A percentile compares a stretch with the other conserved stretches of the same genome.
Conservation (phyloP, 2,888 invertebrate genomes). For the Dicyrtoma fusca region DNA sequence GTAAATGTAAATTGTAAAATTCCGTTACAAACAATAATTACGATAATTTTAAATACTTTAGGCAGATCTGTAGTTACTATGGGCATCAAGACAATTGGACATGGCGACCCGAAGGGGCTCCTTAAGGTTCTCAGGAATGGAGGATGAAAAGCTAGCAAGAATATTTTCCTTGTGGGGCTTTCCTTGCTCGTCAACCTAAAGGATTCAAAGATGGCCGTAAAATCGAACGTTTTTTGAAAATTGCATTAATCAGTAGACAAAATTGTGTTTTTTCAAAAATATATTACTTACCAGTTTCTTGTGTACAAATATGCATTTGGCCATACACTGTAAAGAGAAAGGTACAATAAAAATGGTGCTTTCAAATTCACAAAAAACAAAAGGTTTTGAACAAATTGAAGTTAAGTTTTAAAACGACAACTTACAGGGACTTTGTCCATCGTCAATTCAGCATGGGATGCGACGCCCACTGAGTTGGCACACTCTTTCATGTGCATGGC, state of each 20-base stretch:
- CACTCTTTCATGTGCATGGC: constrained; percentile 46
- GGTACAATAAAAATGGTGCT: not conserved
- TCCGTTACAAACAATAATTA: not conserved
- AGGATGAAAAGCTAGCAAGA: constrained; percentile 37
- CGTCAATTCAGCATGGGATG: constrained; percentile 39
- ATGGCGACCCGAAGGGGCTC: constrained; percentile 37
- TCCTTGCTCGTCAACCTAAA: constrained; percentile 49
- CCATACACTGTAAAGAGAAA: constrained; percentile 46
- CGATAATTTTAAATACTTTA: not conserved
- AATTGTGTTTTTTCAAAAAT: not conserved
- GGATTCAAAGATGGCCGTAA: not conserved
- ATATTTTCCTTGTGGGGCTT: constrained; percentile 51
- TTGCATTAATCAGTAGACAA: not conserved
- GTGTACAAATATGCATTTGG: constrained; percentile 47
- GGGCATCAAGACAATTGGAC: constrained; percentile 24
- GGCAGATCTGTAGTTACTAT: constrained; percentile 17
- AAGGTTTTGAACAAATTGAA: not conserved
- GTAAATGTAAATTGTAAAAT: not conserved
- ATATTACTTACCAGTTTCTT: constrained; percentile 42
- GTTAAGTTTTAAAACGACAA: not conserved
- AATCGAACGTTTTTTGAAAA: not conserved
- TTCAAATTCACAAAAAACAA: not conserved
- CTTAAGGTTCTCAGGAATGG: constrained; percentile 43
- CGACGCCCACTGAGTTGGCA: constrained; percentile 35
- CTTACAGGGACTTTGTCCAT: constrained; percentile 44